Conservation (phyloP, 2,113 vertebrate species). For the Zeus faber region DNA sequence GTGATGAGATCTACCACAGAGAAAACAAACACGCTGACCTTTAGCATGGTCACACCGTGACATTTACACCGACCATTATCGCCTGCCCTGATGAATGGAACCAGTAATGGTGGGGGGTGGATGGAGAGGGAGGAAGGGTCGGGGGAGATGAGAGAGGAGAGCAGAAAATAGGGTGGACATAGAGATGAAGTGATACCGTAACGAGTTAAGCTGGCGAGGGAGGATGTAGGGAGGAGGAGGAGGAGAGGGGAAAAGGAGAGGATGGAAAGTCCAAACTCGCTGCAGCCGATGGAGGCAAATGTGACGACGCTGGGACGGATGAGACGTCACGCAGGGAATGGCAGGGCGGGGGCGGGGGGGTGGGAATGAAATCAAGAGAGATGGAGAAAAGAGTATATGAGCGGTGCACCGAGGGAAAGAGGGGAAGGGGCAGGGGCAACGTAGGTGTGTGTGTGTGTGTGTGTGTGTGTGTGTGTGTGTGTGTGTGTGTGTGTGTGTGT, state of each 20-base stretch:
- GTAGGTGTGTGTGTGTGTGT: not conserved
- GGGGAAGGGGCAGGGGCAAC: not conserved
- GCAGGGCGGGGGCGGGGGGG: not conserved
- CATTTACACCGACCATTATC: slow-evolving; percentile 61
- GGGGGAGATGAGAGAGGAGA: not conserved
- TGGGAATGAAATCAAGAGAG: slow-evolving; percentile 46
- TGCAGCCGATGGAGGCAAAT: slow-evolving; percentile 27
- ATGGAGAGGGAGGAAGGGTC: slow-evolving; percentile 3
- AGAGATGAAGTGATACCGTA: slow-evolving; percentile 19
- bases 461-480: slow-evolving; percentile 1
- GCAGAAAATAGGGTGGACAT: not conserved
- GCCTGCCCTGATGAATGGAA: slow-evolving; percentile 48
- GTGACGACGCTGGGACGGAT: slow-evolving; percentile 28
- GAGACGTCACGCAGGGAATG: slow-evolving; percentile 15
- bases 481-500: not conserved
- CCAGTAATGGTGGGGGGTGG: slow-evolving; percentile 15
- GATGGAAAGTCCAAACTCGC: not conserved
- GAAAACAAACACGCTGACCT: slow-evolving; percentile 72
- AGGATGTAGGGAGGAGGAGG: slow-evolving; percentile 4
- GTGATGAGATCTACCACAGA: slow-evolving; percentile 55
- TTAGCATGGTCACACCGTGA: slow-evolving; percentile 58
- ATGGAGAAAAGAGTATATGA: slow-evolving; percentile 29
- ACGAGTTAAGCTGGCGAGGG: not conserved
- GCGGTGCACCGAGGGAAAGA: slow-evolving; percentile 21
- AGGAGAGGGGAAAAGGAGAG: slow-evolving; percentile 4